Conservation (phyloP, 2,113 vertebrate genomes). For the Jacana jacana region DNA sequence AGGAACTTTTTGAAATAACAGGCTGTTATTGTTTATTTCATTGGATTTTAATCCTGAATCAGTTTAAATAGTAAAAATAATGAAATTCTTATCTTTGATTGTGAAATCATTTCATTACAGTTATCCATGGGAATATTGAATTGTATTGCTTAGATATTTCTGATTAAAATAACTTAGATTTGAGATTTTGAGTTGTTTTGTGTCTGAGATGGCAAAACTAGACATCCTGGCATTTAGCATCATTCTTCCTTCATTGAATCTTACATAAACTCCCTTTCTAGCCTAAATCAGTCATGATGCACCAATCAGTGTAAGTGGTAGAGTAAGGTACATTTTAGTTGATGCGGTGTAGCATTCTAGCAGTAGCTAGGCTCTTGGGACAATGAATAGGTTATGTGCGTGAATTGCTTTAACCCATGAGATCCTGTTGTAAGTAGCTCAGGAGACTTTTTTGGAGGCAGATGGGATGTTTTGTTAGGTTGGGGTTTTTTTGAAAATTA, state of each 20-base stretch:
- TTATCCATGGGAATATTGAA: neutral
- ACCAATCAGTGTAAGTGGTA: neutral
- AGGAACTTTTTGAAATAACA: neutral
- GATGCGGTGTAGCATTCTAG: neutral
- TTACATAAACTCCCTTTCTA: neutral
- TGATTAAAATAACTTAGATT: neutral
- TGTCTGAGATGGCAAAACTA: neutral
- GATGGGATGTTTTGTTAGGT: neutral
- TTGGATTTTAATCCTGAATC: neutral
- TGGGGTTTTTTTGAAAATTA: neutral
- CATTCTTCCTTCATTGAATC: neutral
- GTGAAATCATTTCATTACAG: neutral
- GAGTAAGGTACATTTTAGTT: neutral
- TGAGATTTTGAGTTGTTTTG: neutral
- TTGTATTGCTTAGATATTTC: neutral
- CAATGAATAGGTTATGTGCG: neutral
- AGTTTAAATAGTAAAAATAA: neutral
- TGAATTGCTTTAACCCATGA: neutral
- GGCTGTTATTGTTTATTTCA: neutral
- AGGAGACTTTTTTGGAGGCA: neutral
- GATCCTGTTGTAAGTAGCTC: neutral
- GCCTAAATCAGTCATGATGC: neutral
- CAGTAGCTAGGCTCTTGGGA: neutral
- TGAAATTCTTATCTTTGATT: neutral
- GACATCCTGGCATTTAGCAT: neutral